Evolutionary conservation across 2,797 vertebrate genomes (phyloP).

Genomic region (Lepus townsendii): DNA sequence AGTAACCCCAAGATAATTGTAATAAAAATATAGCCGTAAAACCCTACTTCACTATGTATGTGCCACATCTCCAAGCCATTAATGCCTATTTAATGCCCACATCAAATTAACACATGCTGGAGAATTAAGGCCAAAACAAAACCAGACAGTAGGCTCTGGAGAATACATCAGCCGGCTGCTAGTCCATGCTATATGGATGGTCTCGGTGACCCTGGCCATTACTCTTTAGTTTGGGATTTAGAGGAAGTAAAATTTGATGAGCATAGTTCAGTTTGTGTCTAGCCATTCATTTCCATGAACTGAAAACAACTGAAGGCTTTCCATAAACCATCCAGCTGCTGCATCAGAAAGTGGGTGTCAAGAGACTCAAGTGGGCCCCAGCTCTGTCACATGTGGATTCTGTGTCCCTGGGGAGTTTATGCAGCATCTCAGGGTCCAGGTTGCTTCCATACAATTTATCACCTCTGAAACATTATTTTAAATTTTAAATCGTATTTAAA

Average conservation of each 20-base stretch:
- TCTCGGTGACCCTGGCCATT: background rate
- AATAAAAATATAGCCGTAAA: background rate
- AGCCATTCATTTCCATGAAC: background rate
- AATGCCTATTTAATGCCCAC: background rate
- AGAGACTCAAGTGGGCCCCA: background rate
- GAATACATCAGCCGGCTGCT: background rate
- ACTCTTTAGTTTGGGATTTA: slow-evolving; percentile 20
- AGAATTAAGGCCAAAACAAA: background rate
- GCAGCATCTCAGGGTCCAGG: background rate
- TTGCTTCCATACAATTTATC: background rate
- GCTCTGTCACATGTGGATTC: background rate
- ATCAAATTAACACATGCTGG: background rate
- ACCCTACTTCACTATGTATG: background rate
- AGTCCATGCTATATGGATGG: background rate
- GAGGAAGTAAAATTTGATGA: slow-evolving; percentile 55
- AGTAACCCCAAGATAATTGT: background rate
- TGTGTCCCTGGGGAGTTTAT: background rate
- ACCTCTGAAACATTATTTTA: background rate
- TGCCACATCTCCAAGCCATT: background rate
- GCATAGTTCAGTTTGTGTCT: background rate
- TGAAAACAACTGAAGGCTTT: slow-evolving; percentile 40
- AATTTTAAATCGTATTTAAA: slow-evolving; percentile 56
- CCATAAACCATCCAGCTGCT: background rate
- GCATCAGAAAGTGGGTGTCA: background rate
- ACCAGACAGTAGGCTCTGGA: background rate